These are phyloP conservation scores for rat (Rattus norvegicus) DNA, from an alignment of 2,113 vertebrate genomes.

Conservation along the genomic window GRCr8 NC_086027.1:1025501-1026000, in stretches of 20 bases:
- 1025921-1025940: background rate
- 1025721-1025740: background rate
- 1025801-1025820: too few species aligned
- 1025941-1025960: background rate
- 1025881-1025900: background rate
- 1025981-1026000: background rate
- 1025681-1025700: background rate
- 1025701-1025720: background rate
- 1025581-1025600: background rate
- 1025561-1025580: background rate
- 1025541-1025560: background rate
- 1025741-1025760: too few species aligned
- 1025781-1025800: too few species aligned
- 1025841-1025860: background rate
- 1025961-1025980: rapidly evolving
- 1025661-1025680: background rate
- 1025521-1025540: background rate
- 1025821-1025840: too few species aligned
- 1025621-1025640: background rate
- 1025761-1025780: too few species aligned
- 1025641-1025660: background rate
- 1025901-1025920: background rate
- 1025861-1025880: background rate
- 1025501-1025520: rapidly evolving
- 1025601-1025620: background rate